Conservation (phyloP, 2,113 vertebrate genomes). For the Myotis lucifugus region DNA sequence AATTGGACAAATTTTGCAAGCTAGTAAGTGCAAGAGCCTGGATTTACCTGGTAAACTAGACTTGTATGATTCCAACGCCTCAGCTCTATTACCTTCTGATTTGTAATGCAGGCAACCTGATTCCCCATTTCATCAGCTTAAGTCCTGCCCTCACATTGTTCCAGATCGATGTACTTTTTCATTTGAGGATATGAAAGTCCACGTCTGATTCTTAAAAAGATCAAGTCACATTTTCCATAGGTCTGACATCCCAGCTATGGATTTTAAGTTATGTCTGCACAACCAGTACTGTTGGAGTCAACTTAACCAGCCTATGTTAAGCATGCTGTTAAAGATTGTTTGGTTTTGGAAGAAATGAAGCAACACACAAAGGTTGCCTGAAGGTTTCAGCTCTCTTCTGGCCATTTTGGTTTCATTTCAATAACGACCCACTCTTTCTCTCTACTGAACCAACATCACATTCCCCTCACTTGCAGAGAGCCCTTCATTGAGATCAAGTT, state of each 20-base stretch:
- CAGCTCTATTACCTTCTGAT: not conserved
- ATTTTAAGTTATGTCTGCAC: not conserved
- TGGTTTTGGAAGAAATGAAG: not conserved
- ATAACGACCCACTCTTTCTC: not conserved
- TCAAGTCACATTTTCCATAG: slow-evolving; percentile 34
- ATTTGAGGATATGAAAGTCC: slow-evolving; percentile 9
- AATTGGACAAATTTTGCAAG: not conserved
- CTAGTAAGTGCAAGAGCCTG: not conserved
- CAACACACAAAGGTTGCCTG: not conserved
- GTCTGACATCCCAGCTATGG: not conserved
- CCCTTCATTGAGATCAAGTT: not conserved
- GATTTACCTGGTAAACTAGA: not conserved
- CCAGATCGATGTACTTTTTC: not conserved
- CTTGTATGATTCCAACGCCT: not conserved
- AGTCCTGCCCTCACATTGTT: not conserved
- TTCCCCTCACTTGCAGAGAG: not conserved
- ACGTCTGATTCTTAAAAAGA: slow-evolving; percentile 37
- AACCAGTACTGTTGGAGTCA: not conserved
- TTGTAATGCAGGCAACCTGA: not conserved
- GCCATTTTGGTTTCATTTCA: not conserved
- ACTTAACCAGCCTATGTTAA: not conserved
- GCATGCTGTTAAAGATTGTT: not conserved
- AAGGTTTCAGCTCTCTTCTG: not conserved
- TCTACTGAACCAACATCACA: not conserved
- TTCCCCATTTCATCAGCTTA: not conserved